A percentile compares a stretch with the other conserved stretches of the same genome.
Evolutionary conservation across 2,888 invertebrate genomes (phyloP).

Genomic region (Caradrina kadenii): DNA sequence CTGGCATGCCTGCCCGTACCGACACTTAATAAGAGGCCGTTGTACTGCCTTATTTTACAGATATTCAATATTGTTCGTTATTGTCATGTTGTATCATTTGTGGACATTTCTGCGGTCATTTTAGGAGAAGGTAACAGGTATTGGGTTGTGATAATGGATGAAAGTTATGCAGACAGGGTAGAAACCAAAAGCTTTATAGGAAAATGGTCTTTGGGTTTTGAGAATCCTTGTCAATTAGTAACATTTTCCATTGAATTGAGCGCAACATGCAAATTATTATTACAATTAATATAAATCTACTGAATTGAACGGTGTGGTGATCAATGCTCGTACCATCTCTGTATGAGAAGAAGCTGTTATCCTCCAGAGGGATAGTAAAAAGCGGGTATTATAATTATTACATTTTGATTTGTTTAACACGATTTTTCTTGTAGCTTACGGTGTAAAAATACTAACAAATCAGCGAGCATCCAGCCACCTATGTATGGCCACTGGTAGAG

Average conservation of each 20-base stretch:
- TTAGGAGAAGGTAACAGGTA: conserved; percentile 6
- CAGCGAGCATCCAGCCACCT: not conserved
- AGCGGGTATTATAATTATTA: no score
- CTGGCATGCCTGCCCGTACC: conserved; percentile 39
- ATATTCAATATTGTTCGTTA: conserved; percentile 49
- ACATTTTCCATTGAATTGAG: no score
- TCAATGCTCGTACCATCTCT: no score
- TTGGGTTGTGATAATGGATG: conserved; percentile 15
- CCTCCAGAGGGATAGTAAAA: no score
- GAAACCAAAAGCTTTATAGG: not conserved
- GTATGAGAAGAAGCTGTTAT: no score
- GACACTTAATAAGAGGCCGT: conserved; percentile 54
- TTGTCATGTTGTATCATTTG: conserved; percentile 31
- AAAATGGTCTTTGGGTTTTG: not conserved
- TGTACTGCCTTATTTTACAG: conserved; percentile 47
- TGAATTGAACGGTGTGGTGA: no score
- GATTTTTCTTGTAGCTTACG: no score
- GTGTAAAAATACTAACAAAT: not conserved
- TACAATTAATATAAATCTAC: no score
- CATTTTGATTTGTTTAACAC: no score
- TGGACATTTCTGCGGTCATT: conserved; percentile 33
- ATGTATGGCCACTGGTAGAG: not conserved
- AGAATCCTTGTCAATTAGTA: not conserved
- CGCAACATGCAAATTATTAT: no score
- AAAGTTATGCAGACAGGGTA: conserved; percentile 2